Percentiles rank a stretch among this genome's conserved stretches.
phyloP scores from a whole-genome alignment of 2,888 invertebrate genomes.

The Athalia circularis region DNA sequence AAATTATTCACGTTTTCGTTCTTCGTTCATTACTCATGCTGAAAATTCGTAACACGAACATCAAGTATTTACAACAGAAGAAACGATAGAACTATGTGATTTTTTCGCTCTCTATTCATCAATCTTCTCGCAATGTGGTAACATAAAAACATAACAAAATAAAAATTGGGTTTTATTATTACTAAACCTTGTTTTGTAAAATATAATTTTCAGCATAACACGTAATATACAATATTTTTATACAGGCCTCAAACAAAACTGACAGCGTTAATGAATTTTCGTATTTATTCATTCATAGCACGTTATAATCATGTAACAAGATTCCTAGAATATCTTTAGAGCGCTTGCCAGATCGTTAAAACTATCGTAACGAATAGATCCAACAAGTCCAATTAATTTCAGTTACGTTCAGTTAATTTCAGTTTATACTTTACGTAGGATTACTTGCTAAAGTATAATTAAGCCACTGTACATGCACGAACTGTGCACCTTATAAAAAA shows the following conservation, averaged over 20 bases:
- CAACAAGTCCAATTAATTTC: conserved; percentile 10
- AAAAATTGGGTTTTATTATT: conserved; percentile 11
- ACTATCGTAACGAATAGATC: conserved; percentile 21
- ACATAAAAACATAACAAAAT: no score
- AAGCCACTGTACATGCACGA: neutral
- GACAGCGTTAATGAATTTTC: conserved; percentile 8
- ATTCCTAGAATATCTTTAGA: conserved; percentile 11
- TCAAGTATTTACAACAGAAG: no score
- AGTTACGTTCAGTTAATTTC: neutral
- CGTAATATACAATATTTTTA: conserved; percentile 32
- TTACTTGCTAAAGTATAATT: conserved; percentile 9
- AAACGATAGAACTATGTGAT: no score
- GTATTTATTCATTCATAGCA: conserved; percentile 3
- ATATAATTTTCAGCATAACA: conserved; percentile 37
- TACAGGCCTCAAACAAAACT: conserved; percentile 11
- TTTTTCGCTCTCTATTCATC: neutral
- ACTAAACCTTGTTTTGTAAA: conserved; percentile 23
- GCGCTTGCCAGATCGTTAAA: conserved; percentile 11
- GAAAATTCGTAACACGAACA: no score
- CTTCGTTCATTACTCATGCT: no score
- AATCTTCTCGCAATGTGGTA: neutral
- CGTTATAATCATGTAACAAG: conserved; percentile 17
- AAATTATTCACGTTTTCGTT: no score
- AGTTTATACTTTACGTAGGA: neutral
- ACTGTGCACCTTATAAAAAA: neutral